Conservation (phyloP, 2,797 vertebrate species). For the Tauraco hartlaubi region DNA sequence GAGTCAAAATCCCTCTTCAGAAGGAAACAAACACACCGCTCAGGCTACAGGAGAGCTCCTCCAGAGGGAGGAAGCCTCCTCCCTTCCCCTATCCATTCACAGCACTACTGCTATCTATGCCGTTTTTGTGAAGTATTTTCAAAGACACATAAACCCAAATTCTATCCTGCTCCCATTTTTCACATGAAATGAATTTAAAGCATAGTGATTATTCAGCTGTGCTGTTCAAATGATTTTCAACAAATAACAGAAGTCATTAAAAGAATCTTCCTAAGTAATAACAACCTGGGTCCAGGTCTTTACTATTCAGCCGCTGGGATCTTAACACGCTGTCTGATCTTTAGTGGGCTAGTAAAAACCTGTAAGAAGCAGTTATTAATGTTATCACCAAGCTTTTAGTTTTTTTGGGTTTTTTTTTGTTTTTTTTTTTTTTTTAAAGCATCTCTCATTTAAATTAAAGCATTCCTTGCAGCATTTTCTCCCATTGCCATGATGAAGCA, state of each 20-base stretch:
- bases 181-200: constrained; percentile 57
- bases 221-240: constrained; percentile 66
- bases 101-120: not conserved
- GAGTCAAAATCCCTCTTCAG: not conserved
- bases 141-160: constrained; percentile 1
- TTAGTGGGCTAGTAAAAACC: constrained; percentile 55
- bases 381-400: constrained; percentile 62
- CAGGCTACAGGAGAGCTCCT: not conserved
- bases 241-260: constrained; percentile 72
- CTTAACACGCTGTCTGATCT: constrained; percentile 57
- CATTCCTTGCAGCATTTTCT: constrained; percentile 34
- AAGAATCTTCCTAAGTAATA: constrained; percentile 47
- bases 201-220: constrained; percentile 44
- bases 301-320: constrained; percentile 19
- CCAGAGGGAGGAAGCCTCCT: not conserved
- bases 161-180: constrained; percentile 50
- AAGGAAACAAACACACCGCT: not conserved
- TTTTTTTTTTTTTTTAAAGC: not conserved
- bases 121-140: not conserved
- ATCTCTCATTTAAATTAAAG: constrained; percentile 69
- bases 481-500: constrained; percentile 25
- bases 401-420: not conserved
- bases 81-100: not conserved
- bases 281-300: not conserved
- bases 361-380: constrained; percentile 67